phyloP scores from a whole-genome alignment of 2,113 vertebrate genomes.

The Oceanodroma tethys region DNA sequence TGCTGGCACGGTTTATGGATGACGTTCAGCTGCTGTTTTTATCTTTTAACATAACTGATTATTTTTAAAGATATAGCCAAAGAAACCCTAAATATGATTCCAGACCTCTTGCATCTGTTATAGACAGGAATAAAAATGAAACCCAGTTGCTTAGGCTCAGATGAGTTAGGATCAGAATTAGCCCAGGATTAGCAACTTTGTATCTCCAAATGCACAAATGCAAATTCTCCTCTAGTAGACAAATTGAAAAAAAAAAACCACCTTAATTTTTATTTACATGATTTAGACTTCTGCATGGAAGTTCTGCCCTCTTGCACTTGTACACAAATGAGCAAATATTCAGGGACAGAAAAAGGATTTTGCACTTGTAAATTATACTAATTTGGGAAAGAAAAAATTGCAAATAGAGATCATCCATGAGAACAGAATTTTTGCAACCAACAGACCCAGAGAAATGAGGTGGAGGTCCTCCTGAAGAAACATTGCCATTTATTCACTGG shows the following conservation, averaged over 20 bases:
- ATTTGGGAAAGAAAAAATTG: not conserved
- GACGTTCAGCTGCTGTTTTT: not conserved
- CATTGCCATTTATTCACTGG: accelerated
- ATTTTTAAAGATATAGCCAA: not conserved
- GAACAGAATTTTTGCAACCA: not conserved
- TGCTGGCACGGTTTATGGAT: not conserved
- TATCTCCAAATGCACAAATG: not conserved
- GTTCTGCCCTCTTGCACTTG: not conserved
- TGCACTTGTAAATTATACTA: not conserved
- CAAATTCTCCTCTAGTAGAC: not conserved
- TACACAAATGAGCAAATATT: not conserved
- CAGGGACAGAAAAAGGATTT: not conserved
- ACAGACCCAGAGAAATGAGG: not conserved
- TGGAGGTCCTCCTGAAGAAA: accelerated
- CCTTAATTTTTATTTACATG: not conserved
- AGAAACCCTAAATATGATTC: not conserved
- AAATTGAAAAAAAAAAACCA: not conserved
- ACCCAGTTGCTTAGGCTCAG: not conserved
- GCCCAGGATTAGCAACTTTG: not conserved
- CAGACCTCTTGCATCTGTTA: not conserved
- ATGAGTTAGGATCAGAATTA: not conserved
- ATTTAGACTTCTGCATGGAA: not conserved
- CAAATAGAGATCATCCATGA: not conserved
- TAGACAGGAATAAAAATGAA: not conserved
- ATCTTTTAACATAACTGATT: not conserved